Conservation (phyloP, 2,113 vertebrate species). For the Opisthocomus hoazin region DNA sequence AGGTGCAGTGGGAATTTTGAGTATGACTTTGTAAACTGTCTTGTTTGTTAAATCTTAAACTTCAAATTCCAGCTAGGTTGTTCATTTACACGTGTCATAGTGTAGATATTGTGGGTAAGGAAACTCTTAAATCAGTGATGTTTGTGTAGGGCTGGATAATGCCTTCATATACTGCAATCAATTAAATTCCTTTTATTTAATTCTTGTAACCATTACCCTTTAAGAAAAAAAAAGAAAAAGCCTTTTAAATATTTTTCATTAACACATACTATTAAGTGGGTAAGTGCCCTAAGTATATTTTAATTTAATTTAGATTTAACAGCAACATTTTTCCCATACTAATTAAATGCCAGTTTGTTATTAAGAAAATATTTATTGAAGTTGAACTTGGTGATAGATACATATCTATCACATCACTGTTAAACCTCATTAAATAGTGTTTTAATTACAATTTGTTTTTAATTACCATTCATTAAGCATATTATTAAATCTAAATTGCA, state of each 20-base stretch:
- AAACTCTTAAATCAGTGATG: neutral
- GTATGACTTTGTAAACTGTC: conserved; percentile 3
- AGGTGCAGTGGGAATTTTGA: neutral
- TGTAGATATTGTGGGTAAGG: neutral
- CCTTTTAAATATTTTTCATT: conserved; percentile 69
- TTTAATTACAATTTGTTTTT: conserved; percentile 78
- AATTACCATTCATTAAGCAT: conserved; percentile 78
- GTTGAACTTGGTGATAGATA: conserved; percentile 68
- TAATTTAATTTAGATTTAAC: conserved; percentile 77
- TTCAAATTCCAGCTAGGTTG: neutral
- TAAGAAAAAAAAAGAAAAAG: neutral
- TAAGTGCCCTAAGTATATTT: conserved; percentile 69
- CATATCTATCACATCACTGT: conserved; percentile 70
- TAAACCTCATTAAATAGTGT: conserved; percentile 72
- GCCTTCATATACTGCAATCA: neutral
- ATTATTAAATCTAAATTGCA: conserved; percentile 74
- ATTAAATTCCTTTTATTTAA: conserved; percentile 39
- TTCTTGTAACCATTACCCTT: conserved; percentile 34
- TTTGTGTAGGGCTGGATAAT: neutral
- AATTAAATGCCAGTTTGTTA: conserved; percentile 78
- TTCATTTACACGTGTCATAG: neutral
- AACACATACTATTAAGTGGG: conserved; percentile 68
- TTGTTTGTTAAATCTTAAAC: neutral
- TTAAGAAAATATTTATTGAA: conserved; percentile 81
- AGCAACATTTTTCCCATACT: conserved; percentile 69